Percentiles rank a stretch among this genome's conserved stretches.
phyloP scores from a whole-genome alignment of 2,888 invertebrate genomes.

The Sceliomorpha sp. region DNA sequence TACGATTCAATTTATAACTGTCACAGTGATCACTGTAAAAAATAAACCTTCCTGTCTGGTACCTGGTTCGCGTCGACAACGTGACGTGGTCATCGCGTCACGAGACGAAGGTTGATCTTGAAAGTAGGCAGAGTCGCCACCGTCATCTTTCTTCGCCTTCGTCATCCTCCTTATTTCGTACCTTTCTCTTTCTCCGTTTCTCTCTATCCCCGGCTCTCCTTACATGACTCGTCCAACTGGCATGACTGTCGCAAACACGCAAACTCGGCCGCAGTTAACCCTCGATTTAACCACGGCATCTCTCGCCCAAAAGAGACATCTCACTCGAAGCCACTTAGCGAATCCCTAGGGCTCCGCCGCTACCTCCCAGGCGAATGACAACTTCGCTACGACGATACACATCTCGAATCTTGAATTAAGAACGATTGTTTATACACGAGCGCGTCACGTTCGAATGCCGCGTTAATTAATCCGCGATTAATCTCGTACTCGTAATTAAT shows the following conservation, averaged over 20 bases:
- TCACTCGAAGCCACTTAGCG: constrained; percentile 66
- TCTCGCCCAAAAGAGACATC: constrained; percentile 62
- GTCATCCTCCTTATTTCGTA: constrained; percentile 33
- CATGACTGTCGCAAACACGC: constrained; percentile 69
- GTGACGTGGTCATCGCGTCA: constrained; percentile 54
- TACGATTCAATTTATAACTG: constrained; percentile 72
- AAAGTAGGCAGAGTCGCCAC: neutral
- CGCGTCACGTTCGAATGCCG: constrained; percentile 4
- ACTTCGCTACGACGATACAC: constrained; percentile 9
- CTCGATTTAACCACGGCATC: constrained; percentile 66
- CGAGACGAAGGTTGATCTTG: constrained; percentile 24
- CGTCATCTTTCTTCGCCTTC: constrained; percentile 42
- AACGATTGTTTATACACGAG: constrained; percentile 8
- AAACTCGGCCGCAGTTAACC: constrained; percentile 68
- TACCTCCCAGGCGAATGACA: constrained; percentile 16
- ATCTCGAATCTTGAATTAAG: constrained; percentile 13
- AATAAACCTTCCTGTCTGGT: constrained; percentile 5
- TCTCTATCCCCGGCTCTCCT: constrained; percentile 5
- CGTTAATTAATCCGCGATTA: constrained; percentile 22
- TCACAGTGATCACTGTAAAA: constrained; percentile 56
- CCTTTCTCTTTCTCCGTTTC: constrained; percentile 8
- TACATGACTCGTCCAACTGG: constrained; percentile 65
- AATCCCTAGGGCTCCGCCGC: constrained; percentile 42
- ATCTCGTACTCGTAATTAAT: constrained; percentile 22
- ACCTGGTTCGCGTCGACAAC: constrained; percentile 16